Evolutionary conservation across 2,888 invertebrate genomes (phyloP).

Genomic region (Byasa hedistus): DNA sequence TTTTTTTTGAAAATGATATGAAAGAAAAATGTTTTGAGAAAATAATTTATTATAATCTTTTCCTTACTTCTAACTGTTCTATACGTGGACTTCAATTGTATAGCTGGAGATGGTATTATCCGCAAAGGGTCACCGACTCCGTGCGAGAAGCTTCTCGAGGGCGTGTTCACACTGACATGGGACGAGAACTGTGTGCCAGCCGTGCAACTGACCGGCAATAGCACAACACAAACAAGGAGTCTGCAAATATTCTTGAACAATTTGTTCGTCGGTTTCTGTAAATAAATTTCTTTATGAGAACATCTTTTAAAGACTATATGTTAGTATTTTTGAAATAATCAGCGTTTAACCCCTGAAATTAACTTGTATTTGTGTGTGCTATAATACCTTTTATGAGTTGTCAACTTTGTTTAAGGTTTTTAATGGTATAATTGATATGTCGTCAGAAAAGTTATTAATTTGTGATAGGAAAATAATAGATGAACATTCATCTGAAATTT

Average conservation of each 20-base stretch:
- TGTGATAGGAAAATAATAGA: too few relatives aligned
- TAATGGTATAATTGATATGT: too few relatives aligned
- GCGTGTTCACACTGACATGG: conserved; percentile 70
- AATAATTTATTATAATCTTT: background rate
- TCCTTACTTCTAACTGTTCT: conserved; percentile 50
- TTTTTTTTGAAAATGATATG: too few relatives aligned
- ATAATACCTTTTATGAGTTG: too few relatives aligned
- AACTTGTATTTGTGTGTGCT: too few relatives aligned
- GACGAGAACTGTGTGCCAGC: conserved; percentile 65
- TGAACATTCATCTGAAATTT: too few relatives aligned
- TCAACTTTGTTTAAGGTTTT: too few relatives aligned
- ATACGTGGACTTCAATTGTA: conserved; percentile 35
- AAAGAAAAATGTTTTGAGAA: background rate
- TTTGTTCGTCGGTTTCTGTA: conserved; percentile 42
- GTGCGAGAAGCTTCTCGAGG: conserved; percentile 66
- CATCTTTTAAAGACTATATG: too few relatives aligned
- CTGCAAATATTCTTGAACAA: conserved; percentile 34
- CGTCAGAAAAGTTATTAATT: too few relatives aligned
- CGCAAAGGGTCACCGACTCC: conserved; percentile 70
- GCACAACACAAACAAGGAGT: conserved; percentile 42
- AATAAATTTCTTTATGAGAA: conserved; percentile 23
- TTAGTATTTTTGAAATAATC: too few relatives aligned
- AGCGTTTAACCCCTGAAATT: too few relatives aligned
- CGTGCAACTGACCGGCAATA: conserved; percentile 37
- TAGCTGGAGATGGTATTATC: conserved; percentile 39